These are phyloP conservation scores for Ginglymostoma cirratum DNA, from an alignment of 2,113 vertebrate genomes.

Conservation along the genomic window DNA sequence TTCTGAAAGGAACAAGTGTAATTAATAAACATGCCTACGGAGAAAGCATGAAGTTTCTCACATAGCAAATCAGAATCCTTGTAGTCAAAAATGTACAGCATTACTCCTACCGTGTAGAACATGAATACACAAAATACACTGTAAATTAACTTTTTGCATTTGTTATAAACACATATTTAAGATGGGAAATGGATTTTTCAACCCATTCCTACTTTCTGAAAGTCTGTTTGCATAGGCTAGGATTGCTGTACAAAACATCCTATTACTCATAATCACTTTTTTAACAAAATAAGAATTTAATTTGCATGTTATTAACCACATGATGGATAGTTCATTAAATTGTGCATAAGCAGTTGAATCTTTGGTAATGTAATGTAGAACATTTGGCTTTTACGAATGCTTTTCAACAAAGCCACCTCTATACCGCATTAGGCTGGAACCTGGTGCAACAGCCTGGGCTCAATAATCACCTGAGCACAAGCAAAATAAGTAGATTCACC, in stretches of 20 bases:
- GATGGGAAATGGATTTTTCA: neutral
- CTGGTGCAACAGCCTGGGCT: neutral
- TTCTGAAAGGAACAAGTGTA: constrained; percentile 59
- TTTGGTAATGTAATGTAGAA: neutral
- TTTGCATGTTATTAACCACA: neutral
- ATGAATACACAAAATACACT: neutral
- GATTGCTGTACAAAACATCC: neutral
- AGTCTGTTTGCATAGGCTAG: neutral
- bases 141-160: neutral
- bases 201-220: neutral
- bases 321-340: neutral
- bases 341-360: neutral
- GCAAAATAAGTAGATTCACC: neutral
- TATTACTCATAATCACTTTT: neutral
- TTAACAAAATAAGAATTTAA: neutral
- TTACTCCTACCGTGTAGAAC: neutral
- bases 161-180: neutral
- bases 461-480: neutral
- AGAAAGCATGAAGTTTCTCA: neutral
- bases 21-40: neutral
- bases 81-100: neutral
- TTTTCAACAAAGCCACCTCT: neutral
- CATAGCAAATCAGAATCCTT: neutral
- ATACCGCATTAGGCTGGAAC: neutral
- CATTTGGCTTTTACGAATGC: neutral